Evolutionary conservation across 2,888 invertebrate genomes (phyloP), one percentile per base, ranked within the genome.

Genomic region (Leucoptera coffeella): DNA sequence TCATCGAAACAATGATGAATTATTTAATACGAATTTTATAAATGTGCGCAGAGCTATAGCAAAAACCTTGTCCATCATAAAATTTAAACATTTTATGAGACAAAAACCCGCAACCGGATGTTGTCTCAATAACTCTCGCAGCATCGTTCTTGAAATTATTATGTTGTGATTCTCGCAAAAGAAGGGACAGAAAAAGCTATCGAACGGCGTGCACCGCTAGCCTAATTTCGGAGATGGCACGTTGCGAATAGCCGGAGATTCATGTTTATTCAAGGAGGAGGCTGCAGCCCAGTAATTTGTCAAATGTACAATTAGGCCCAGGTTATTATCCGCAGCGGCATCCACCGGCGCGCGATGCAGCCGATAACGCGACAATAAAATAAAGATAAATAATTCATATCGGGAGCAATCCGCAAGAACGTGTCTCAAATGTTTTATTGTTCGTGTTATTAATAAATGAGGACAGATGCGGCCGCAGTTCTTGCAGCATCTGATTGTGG

Each of bases 341-440:
- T 48, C 52, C 47, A 47, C 41, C 42, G 27, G 22, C 38, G 38
- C 33, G 41, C 49, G 62, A 62, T 64, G 41, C 49, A 45, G 50
- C 58, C 57, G 65, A 69, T 65, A 67, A 64, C 51, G 47, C 54
- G 50, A 64, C 67, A 67, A 65, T 67, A 65, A 62, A 64, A 61
- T 50, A 56, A 46, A n/a, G n/a, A 69, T 69, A 51, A 62, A 69
- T 69, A 60, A 67, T 69, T 67, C 62, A 69, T 64, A 51, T 40
- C 33, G 41, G 35, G 42, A 45, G 49, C 46, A 65, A 65, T 67
- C 61, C 62, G 46, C 57, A 64, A 64, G 61, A 64, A 67, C 67
- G 67, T 64, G 67, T 65, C 56, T 60, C 53, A 61, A 60, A 65
- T 62, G 61, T 62, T 65, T 64, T 67, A 64, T 61, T 56, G 51